These are phyloP conservation scores for Phalacrocorax aristotelis DNA, from an alignment of 2,113 vertebrate genomes.

Conservation along the genomic window DNA sequence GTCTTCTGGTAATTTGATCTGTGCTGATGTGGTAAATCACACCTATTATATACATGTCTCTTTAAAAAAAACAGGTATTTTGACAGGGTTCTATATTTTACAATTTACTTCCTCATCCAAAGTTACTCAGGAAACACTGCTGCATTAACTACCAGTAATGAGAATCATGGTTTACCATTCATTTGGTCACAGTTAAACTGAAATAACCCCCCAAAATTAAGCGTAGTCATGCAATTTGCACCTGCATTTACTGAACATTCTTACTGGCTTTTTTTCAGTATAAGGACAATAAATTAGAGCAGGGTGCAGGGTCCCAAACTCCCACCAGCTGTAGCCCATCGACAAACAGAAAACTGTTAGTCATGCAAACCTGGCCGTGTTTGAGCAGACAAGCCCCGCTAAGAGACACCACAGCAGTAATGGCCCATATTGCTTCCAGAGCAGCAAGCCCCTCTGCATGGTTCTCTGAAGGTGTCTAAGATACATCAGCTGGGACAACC, in stretches of 20 bases:
- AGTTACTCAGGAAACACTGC: background rate
- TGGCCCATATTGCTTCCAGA: background rate
- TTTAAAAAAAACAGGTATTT: background rate
- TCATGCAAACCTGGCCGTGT: background rate
- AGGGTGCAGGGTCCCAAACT: background rate
- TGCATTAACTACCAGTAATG: background rate
- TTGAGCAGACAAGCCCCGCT: background rate
- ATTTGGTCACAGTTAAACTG: background rate
- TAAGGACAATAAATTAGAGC: background rate
- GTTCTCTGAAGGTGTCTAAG: background rate
- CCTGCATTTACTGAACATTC: background rate
- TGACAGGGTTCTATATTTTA: background rate
- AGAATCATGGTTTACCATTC: background rate
- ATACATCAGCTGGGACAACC: background rate
- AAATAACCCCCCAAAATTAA: background rate
- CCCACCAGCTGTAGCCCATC: background rate
- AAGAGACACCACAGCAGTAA: background rate
- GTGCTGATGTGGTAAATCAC: background rate
- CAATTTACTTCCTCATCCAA: background rate
- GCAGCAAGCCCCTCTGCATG: background rate
- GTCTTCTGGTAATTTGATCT: background rate
- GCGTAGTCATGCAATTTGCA: background rate
- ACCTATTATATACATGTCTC: background rate
- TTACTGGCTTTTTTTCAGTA: background rate
- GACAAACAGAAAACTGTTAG: background rate